phyloP scores from a whole-genome alignment of 2,888 invertebrate species.

The Himalopsyche japonica region DNA sequence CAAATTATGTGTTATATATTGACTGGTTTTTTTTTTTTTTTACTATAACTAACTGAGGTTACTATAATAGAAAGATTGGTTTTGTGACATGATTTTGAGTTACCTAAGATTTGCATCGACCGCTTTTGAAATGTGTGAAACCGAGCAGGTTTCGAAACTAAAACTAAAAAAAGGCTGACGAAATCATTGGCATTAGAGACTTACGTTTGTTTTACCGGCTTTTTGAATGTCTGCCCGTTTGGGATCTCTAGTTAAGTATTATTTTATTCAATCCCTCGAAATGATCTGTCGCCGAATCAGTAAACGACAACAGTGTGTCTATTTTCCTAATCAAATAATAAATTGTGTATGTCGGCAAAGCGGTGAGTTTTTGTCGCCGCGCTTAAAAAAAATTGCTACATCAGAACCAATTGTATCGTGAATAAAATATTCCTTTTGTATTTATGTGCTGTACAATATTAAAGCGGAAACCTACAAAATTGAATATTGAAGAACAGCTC shows the following conservation, averaged over 20 bases:
- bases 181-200: constrained; percentile 36
- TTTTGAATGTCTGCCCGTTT: constrained; percentile 10
- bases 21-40: not conserved
- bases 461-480: no score
- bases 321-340: not conserved
- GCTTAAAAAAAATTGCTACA: no score
- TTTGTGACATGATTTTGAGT: not conserved
- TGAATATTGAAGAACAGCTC: no score
- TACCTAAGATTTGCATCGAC: not conserved
- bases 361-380: no score
- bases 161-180: constrained; percentile 23
- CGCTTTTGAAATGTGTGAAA: constrained; percentile 17
- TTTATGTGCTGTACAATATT: no score
- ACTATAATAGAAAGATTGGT: not conserved
- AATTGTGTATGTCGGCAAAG: no score
- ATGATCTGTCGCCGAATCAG: not conserved
- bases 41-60: not conserved
- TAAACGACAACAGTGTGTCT: not conserved
- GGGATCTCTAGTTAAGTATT: constrained; percentile 20
- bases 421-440: no score
- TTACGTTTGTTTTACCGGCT: constrained; percentile 23
- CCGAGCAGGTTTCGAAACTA: constrained; percentile 1
- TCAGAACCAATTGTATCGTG: no score
- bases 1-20: not conserved
- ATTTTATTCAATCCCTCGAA: constrained; percentile 4